Evolutionary conservation across 1,140 invertebrate species (phyloP).

Genomic region (Procambarus clarkii): DNA sequence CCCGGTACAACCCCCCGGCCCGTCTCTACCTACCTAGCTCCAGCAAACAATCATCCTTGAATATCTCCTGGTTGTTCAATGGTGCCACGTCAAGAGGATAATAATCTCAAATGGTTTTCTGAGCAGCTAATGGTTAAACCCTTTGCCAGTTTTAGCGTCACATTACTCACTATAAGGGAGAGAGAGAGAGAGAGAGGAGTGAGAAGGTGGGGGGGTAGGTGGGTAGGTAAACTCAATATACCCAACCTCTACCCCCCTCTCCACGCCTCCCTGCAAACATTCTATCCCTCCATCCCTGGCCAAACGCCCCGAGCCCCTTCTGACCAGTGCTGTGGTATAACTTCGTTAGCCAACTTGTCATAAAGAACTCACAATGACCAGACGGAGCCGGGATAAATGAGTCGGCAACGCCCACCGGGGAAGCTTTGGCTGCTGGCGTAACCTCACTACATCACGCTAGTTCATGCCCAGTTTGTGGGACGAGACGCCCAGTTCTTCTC

Average conservation of each 20-base stretch:
- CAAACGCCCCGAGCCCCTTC: background rate
- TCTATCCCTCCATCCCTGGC: background rate
- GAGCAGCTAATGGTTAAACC: background rate
- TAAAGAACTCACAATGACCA: background rate
- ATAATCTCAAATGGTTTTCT: background rate
- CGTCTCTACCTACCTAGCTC: too few relatives aligned
- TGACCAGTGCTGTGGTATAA: background rate
- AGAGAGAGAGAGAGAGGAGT: background rate
- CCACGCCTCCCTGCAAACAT: background rate
- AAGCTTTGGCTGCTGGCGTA: too few relatives aligned
- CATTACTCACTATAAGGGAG: background rate
- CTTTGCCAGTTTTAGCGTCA: background rate
- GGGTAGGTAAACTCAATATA: background rate
- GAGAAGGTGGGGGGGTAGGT: background rate
- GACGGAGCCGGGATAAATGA: background rate
- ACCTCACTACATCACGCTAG: background rate
- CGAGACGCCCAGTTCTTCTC: too few relatives aligned
- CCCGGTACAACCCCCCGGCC: background rate
- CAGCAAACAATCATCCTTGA: too few relatives aligned
- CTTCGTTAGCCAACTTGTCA: background rate
- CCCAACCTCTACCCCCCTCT: background rate
- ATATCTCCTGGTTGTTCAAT: background rate
- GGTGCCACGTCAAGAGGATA: background rate
- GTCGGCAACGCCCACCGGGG: too few relatives aligned
- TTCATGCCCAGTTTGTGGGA: background rate